Evolutionary conservation across 2,113 vertebrate genomes (phyloP).

Genomic region (Tiliqua scincoides): DNA sequence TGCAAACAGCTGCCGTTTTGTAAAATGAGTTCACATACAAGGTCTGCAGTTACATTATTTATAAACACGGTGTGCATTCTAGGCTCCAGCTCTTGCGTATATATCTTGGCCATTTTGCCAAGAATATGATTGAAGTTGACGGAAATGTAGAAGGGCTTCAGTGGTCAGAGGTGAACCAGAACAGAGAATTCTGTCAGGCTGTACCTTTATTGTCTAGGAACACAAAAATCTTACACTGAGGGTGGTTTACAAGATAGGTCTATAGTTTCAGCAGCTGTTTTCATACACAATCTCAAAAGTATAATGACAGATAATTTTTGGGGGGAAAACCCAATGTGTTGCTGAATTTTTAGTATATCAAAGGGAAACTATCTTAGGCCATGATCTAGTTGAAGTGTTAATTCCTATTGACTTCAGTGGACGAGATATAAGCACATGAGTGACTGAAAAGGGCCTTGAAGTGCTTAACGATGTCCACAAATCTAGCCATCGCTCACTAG

Average conservation of each 20-base stretch:
- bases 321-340: background rate
- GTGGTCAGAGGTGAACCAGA: constrained; percentile 36
- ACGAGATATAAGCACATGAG: too few relatives aligned
- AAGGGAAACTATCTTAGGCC: background rate
- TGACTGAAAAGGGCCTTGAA: too few relatives aligned
- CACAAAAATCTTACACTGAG: background rate
- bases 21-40: background rate
- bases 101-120: constrained; percentile 52
- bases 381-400: background rate
- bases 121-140: constrained; percentile 45
- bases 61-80: constrained; percentile 39
- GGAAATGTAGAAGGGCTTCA: constrained; percentile 29
- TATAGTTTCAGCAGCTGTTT: constrained; percentile 7
- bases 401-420: background rate
- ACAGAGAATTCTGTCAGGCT: background rate
- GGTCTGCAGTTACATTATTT: constrained; percentile 54
- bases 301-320: background rate
- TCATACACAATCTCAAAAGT: background rate
- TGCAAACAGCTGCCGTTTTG: background rate
- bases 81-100: constrained; percentile 34
- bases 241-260: constrained; percentile 8
- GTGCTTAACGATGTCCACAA: too few relatives aligned
- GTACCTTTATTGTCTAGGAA: constrained; percentile 22
- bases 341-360: background rate
- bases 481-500: too few relatives aligned